Evolutionary conservation across 2,888 invertebrate genomes (phyloP).

Genomic region (Unio pictorum): DNA sequence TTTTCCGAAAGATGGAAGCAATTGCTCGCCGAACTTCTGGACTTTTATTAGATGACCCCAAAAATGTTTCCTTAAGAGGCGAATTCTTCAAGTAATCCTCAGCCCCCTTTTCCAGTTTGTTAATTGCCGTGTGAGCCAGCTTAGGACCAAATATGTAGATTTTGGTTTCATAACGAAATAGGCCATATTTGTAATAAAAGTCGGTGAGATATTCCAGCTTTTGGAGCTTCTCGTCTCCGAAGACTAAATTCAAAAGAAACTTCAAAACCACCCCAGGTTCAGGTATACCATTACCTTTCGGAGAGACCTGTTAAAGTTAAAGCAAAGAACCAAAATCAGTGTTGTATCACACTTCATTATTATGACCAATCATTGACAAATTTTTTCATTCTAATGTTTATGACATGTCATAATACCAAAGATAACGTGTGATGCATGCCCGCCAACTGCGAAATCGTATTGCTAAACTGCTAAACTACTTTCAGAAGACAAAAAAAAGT

Average conservation of each 20-base stretch:
- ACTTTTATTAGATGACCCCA: constrained; percentile 42
- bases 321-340: no score
- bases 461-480: no score
- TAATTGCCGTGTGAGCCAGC: constrained; percentile 41
- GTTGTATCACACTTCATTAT: no score
- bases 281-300: constrained; percentile 14
- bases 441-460: no score
- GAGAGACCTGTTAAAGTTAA: constrained; percentile 1
- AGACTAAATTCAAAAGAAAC: constrained; percentile 19
- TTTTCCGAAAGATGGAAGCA: constrained; percentile 44
- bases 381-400: no score
- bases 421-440: no score
- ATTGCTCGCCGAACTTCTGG: constrained; percentile 48
- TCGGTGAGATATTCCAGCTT: constrained; percentile 46
- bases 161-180: constrained; percentile 40
- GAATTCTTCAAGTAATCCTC: constrained; percentile 44
- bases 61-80: constrained; percentile 46
- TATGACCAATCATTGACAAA: no score
- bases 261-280: constrained; percentile 20
- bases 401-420: no score
- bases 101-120: constrained; percentile 50
- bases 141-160: constrained; percentile 46
- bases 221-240: constrained; percentile 27
- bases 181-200: constrained; percentile 35
- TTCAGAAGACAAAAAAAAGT: no score